Evolutionary conservation across 2,888 invertebrate genomes (phyloP), one percentile per base, ranked within the genome.

Genomic region (Tipula confusa): DNA sequence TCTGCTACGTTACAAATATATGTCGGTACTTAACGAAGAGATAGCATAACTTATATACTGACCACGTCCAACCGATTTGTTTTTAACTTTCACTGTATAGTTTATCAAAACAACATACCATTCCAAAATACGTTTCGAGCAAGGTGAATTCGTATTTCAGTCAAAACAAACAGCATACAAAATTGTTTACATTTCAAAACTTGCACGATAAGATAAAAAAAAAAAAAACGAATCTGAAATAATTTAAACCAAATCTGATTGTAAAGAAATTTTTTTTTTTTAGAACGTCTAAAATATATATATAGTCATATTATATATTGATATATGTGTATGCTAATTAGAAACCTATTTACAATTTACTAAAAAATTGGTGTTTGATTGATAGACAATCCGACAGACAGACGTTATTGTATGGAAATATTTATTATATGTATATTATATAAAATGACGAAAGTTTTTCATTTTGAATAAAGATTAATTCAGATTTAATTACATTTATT

Each of bases 241-340:
- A 43, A 43, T 43, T 43, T 43, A 43, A 43, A 43, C n/a, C n/a
- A 43, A 43, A 43, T n/a, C n/a, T 7, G 64, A 64, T 24, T 64
- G n/a, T 64, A 64, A 64, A 64, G 7, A 64, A 18, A 64, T 24
- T 64, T 18, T 64, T 24, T 64, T 18, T 64, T 24, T 64, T 11
- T 64, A 24, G 9, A 64, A 18, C 24, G 64, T 64, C 64, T 64
- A 6, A 11, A n/a, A n/a, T n/a, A n/a, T n/a, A n/a, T n/a, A n/a
- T n/a, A n/a, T n/a, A n/a, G n/a, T n/a, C n/a, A n/a, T 43, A 43
- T n/a, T n/a, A 0, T 3, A 2, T 43, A 43, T n/a, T n/a, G 43
- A 43, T 43, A n/a, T n/a, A 43, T 43, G n/a, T 43, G 24, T 64
- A 64, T 64, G 64, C 64, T 64, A 64, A 64, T 64, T 64, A 64